phyloP scores from a whole-genome alignment of 2,797 vertebrate species.

The Sebastes jordani region DNA sequence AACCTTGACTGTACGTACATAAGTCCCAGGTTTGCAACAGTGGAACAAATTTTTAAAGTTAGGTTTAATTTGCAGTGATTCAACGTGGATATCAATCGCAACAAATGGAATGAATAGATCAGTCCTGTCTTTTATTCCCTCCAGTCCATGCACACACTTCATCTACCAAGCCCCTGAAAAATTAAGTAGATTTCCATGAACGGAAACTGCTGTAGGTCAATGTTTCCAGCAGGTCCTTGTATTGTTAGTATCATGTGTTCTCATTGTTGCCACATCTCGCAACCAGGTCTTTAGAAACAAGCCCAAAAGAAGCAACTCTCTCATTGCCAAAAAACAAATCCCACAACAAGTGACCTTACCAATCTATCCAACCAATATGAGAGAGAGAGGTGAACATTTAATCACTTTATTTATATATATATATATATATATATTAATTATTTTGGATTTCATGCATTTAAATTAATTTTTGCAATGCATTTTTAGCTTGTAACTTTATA shows the following conservation, averaged over 20 bases:
- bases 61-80: neutral
- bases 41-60: neutral
- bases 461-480: too few relatives aligned
- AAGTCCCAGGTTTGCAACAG: neutral
- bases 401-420: too few relatives aligned
- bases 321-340: too few relatives aligned
- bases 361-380: too few relatives aligned
- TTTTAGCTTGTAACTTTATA: too few relatives aligned
- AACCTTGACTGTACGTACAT: conserved; percentile 7
- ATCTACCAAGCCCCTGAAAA: neutral
- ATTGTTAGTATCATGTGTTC: neutral
- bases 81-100: neutral
- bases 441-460: too few relatives aligned
- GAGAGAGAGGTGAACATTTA: too few relatives aligned
- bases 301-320: too few relatives aligned
- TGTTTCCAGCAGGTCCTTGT: neutral
- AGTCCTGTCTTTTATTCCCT: neutral
- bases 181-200: neutral
- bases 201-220: neutral
- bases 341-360: too few relatives aligned
- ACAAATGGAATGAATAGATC: neutral
- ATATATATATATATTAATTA: too few relatives aligned
- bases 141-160: neutral
- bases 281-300: too few relatives aligned
- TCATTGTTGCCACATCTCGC: neutral